phyloP scores from a whole-genome alignment of 2,888 invertebrate species.

The Cheilosia scutellata region DNA sequence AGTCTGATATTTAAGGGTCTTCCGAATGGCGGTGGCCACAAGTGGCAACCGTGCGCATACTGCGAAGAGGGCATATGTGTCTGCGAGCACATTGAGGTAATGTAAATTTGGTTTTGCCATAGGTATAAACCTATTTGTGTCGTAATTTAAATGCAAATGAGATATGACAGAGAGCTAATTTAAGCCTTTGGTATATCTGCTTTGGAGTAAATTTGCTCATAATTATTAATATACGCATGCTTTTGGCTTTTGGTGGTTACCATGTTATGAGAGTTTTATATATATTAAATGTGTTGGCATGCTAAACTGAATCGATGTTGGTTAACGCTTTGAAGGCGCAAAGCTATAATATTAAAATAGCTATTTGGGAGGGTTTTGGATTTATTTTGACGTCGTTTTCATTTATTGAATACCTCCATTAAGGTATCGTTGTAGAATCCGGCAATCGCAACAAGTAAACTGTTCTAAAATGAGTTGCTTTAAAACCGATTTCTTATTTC shows the following conservation, averaged over 20 bases:
- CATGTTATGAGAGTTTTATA: slow-evolving; percentile 35
- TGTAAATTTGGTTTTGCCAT: slow-evolving; percentile 42
- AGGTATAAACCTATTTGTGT: slow-evolving; percentile 41
- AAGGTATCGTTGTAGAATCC: neutral
- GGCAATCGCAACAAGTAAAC: no score
- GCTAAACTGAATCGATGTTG: slow-evolving; percentile 49
- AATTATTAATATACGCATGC: slow-evolving; percentile 59
- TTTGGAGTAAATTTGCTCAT: slow-evolving; percentile 39
- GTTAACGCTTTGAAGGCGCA: neutral
- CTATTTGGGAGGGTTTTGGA: neutral
- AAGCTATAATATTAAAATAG: no score
- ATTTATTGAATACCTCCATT: neutral
- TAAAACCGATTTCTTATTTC: neutral
- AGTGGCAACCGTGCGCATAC: slow-evolving; percentile 82
- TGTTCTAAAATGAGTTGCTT: no score
- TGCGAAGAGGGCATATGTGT: slow-evolving; percentile 84
- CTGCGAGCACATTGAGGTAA: slow-evolving; percentile 84
- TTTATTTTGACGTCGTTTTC: neutral
- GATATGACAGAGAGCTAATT: slow-evolving; percentile 18
- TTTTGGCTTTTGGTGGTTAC: slow-evolving; percentile 69
- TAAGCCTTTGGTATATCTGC: slow-evolving; percentile 32
- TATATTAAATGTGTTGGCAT: slow-evolving; percentile 63
- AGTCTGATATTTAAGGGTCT: slow-evolving; percentile 82
- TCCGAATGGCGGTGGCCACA: slow-evolving; percentile 80
- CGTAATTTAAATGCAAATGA: slow-evolving; percentile 62